Evolutionary conservation across 2,113 vertebrate species (phyloP).

Genomic region (Balaenoptera acutorostrata): DNA sequence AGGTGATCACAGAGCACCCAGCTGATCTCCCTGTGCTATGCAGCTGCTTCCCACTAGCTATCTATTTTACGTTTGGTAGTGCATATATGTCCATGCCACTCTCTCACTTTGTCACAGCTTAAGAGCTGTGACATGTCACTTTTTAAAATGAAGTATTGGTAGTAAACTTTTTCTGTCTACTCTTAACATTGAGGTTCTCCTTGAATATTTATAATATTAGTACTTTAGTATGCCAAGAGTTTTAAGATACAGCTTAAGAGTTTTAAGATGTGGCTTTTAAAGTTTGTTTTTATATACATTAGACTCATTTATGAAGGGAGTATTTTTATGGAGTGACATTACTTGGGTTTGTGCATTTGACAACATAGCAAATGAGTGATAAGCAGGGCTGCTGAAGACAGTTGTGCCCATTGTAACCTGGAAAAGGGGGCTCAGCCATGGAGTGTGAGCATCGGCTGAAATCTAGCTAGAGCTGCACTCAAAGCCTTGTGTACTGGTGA

Average conservation of each 20-base stretch:
- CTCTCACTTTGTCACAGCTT: too few species aligned
- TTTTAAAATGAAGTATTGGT: slow-evolving; percentile 16
- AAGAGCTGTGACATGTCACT: not conserved
- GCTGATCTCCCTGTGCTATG: too few species aligned
- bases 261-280: not conserved
- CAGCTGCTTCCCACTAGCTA: too few species aligned
- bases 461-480: not conserved
- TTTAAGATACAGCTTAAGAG: slow-evolving; percentile 27
- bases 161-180: not conserved
- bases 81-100: too few species aligned
- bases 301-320: not conserved
- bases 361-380: not conserved
- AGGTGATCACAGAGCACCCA: too few species aligned
- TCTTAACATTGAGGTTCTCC: not conserved
- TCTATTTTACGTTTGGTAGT: too few species aligned
- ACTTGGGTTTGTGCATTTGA: slow-evolving; percentile 30
- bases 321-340: slow-evolving; percentile 15
- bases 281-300: not conserved
- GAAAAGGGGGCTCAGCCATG: not conserved
- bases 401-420: not conserved
- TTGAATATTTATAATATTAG: slow-evolving; percentile 36
- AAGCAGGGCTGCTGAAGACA: not conserved
- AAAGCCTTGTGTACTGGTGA: not conserved
- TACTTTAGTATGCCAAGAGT: not conserved
- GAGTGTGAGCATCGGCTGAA: not conserved